A percentile compares a stretch with the other conserved stretches of the same genome.
These are phyloP conservation scores for Amphipyra berbera DNA, from an alignment of 2,888 invertebrate genomes.

Conservation along the genomic window DNA sequence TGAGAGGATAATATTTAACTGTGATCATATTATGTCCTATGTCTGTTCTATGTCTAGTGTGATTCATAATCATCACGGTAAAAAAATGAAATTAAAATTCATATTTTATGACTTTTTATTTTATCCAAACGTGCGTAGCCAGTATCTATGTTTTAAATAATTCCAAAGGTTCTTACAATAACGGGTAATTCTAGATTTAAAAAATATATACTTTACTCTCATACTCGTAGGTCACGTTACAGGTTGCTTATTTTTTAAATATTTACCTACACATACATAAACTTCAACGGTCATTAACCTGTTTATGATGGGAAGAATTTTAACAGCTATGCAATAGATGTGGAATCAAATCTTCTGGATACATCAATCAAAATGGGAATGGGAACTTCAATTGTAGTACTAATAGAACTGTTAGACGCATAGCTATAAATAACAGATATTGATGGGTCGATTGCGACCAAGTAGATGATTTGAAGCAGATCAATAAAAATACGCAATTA, in stretches of 20 bases:
- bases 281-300: conserved; percentile 3
- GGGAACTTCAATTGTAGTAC: conserved; percentile 40
- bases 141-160: too few relatives aligned
- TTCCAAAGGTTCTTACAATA: too few relatives aligned
- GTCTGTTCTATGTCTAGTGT: too few relatives aligned
- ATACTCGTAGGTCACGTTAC: too few relatives aligned
- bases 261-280: background rate
- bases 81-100: too few relatives aligned
- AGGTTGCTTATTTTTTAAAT: background rate
- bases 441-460: conserved; percentile 40
- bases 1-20: too few relatives aligned
- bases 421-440: conserved; percentile 45
- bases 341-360: conserved; percentile 23
- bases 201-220: too few relatives aligned
- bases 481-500: conserved; percentile 56
- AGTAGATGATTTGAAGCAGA: conserved; percentile 35
- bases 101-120: too few relatives aligned
- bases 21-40: too few relatives aligned
- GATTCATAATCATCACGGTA: too few relatives aligned
- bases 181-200: too few relatives aligned
- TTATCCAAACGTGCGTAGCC: too few relatives aligned
- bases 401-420: conserved; percentile 47
- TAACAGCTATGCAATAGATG: conserved; percentile 20
- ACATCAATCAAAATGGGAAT: conserved; percentile 47
- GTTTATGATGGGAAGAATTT: conserved; percentile 22